These are phyloP conservation scores for Heliconius erato DNA, from an alignment of 2,888 invertebrate genomes.

Conservation along the genomic window DNA sequence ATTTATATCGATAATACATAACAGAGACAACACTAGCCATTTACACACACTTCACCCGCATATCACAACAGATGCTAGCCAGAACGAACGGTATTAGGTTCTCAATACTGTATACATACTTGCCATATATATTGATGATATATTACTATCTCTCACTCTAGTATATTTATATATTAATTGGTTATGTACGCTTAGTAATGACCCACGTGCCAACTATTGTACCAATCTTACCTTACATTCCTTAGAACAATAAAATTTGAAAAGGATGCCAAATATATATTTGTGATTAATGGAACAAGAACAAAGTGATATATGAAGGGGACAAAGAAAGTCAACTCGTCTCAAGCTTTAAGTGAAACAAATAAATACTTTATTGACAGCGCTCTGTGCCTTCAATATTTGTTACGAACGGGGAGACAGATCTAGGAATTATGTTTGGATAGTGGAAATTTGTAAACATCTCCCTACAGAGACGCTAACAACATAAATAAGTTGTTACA, in stretches of 20 bases:
- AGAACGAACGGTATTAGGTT: conserved; percentile 6
- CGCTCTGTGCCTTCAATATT: background rate
- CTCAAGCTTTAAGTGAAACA: background rate
- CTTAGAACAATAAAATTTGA: conserved; percentile 8
- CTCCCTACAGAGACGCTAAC: too few species aligned
- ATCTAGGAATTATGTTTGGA: background rate
- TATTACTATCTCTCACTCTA: background rate
- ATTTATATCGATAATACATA: conserved; percentile 26
- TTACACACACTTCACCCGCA: conserved; percentile 6
- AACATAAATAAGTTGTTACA: too few species aligned
- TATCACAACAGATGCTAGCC: conserved; percentile 24
- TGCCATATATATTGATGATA: conserved; percentile 7
- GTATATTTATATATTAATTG: background rate
- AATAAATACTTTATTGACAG: background rate
- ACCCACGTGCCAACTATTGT: conserved; percentile 5
- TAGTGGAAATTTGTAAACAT: too few species aligned
- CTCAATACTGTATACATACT: conserved; percentile 1
- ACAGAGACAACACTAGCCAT: conserved; percentile 14
- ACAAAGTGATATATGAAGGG: background rate
- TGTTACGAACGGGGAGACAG: background rate
- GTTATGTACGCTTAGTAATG: background rate
- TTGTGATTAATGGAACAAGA: background rate
- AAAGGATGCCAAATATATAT: conserved; percentile 13
- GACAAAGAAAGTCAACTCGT: background rate
- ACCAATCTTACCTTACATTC: conserved; percentile 9